phyloP scores from a whole-genome alignment of 2,113 vertebrate species.

The Junco hyemalis region DNA sequence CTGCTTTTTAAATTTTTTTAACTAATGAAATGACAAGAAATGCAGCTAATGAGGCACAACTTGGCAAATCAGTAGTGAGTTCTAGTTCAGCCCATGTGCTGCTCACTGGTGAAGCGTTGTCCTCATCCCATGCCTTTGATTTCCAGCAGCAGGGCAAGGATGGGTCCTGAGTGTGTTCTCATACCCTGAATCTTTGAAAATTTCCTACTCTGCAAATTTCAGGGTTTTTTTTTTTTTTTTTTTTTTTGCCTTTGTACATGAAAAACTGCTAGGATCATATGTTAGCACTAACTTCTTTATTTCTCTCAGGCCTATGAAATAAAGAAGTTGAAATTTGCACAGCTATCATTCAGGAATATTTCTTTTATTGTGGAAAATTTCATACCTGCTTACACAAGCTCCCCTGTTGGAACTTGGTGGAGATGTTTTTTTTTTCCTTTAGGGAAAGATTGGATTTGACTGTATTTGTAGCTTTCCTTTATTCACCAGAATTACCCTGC shows the following conservation, averaged over 20 bases:
- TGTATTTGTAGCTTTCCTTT: not conserved
- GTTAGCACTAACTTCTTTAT: not conserved
- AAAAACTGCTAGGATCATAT: not conserved
- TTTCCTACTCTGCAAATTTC: not conserved
- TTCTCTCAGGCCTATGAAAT: not conserved
- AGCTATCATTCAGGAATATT: not conserved
- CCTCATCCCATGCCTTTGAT: not conserved
- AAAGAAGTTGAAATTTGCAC: not conserved
- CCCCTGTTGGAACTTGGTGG: not conserved
- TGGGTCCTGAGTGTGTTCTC: not conserved
- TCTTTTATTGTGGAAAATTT: not conserved
- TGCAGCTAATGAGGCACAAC: slow-evolving; percentile 29
- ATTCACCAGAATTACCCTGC: not conserved
- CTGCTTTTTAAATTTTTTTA: not conserved
- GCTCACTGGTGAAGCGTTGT: not conserved
- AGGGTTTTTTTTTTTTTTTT: not conserved
- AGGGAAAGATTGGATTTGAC: not conserved
- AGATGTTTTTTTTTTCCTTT: not conserved
- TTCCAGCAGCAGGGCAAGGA: not conserved
- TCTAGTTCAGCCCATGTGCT: not conserved
- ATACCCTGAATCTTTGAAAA: not conserved
- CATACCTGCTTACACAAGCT: not conserved
- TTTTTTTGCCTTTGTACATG: not conserved
- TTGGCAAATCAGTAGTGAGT: not conserved
- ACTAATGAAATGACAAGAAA: not conserved